Evolutionary conservation across 1,140 invertebrate species (phyloP).

Genomic region (Euborellia annulipes): DNA sequence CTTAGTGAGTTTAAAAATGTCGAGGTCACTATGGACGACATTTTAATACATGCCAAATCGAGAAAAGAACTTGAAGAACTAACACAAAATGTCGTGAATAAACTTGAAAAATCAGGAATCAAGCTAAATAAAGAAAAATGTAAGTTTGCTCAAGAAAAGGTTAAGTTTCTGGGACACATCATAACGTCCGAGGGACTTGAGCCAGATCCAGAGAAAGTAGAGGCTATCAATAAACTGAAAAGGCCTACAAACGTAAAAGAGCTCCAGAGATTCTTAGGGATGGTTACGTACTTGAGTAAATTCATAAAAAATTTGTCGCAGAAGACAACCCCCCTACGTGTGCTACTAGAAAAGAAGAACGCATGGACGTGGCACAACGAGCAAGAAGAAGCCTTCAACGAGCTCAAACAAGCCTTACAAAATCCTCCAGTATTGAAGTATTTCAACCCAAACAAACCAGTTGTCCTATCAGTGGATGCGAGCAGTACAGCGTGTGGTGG

Average conservation of each 20-base stretch:
- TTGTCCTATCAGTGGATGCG: conserved; percentile 5
- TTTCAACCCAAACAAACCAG: conserved; percentile 14
- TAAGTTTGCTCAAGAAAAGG: background rate
- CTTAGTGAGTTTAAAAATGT: conserved; percentile 10
- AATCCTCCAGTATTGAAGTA: conserved; percentile 11
- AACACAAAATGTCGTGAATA: too few species aligned
- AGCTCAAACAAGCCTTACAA: conserved; percentile 15
- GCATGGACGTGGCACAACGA: conserved; percentile 19
- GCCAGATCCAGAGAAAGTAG: conserved; percentile 16
- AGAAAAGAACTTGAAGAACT: too few species aligned
- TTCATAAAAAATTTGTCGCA: conserved; percentile 13
- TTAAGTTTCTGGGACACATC: conserved; percentile 7
- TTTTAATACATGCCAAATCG: background rate
- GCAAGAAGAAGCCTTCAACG: conserved; percentile 18
- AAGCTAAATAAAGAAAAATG: conserved; percentile 1
- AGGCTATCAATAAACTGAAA: conserved; percentile 5
- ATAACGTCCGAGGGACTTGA: conserved; percentile 1
- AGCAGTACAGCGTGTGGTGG: conserved; percentile 19
- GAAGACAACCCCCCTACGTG: conserved; percentile 16
- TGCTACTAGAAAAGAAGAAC: conserved; percentile 18
- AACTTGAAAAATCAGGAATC: background rate
- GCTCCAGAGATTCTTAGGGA: conserved; percentile 17
- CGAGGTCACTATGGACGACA: conserved; percentile 1
- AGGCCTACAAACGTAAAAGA: conserved; percentile 12
- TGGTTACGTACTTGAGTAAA: conserved; percentile 15